These are phyloP conservation scores for Pitangus sulphuratus DNA, from an alignment of 2,797 vertebrate species.

Conservation along the genomic window DNA sequence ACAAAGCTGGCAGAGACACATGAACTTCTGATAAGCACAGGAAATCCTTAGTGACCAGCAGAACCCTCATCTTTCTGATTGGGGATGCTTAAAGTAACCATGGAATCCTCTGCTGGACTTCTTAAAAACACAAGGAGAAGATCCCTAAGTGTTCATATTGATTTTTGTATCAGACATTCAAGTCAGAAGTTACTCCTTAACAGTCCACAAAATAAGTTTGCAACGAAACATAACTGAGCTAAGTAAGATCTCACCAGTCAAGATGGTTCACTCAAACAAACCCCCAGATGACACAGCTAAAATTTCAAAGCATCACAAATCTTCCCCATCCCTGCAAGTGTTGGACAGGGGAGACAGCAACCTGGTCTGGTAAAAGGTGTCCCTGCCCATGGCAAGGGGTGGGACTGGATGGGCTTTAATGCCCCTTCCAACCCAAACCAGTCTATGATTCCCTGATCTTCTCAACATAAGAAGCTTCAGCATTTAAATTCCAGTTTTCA, in stretches of 20 bases:
- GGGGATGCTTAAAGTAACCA: not conserved
- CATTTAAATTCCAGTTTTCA: not conserved
- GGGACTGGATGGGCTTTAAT: accelerated
- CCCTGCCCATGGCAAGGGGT: not conserved
- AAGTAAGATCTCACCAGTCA: not conserved
- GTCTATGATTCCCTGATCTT: accelerated
- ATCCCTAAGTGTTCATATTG: accelerated
- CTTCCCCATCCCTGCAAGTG: not conserved
- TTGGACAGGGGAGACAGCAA: accelerated
- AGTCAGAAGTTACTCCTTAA: not conserved
- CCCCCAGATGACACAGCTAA: not conserved
- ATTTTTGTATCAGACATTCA: not conserved
- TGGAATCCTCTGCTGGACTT: accelerated
- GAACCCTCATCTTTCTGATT: not conserved
- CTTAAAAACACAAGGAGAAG: not conserved
- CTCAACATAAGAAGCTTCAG: accelerated
- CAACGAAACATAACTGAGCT: not conserved
- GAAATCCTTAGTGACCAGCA: not conserved
- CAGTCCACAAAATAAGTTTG: not conserved
- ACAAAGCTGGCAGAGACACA: not conserved
- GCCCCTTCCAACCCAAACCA: not conserved
- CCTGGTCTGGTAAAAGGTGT: accelerated
- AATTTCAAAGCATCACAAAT: not conserved
- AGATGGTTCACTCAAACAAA: not conserved
- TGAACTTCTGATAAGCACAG: not conserved